Evolutionary conservation across 2,113 vertebrate genomes (phyloP), one percentile per base, ranked within the genome.

Genomic region (Cacatua alba): DNA sequence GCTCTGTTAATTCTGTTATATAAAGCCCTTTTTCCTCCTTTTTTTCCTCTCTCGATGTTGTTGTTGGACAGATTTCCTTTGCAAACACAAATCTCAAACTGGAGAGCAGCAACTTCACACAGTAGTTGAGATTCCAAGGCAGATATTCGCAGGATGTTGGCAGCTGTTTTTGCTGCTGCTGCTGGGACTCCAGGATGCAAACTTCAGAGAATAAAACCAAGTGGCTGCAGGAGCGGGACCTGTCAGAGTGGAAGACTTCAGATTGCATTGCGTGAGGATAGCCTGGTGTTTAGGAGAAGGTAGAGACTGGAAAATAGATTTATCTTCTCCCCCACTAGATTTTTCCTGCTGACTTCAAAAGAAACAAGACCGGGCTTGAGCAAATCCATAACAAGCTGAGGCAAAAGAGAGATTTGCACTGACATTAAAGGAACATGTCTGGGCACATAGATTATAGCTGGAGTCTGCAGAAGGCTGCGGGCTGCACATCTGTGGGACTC

Each of bases 131-230:
- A 97, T 97, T 97, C 84, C 86, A 86, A 79, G 75, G 94, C 95
- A 92, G 95, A 96, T 96, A 96, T 95, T 95, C 96, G 91, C 96
- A 92, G 85, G 94, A 93, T 94, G 85, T 35, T 97, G 96, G 95
- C 95, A 97, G 92, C 82, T 92, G 87, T 1, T 92, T 81, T 88
- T 86, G 81, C 87, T 97, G 91, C 86, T 92, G 94, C 92, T 88
- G 53, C 77, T 92, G 91, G 39, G 67, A 95, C 60, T 86, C 65
- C 59, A 67, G 64, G 90, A 88, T 75, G 18, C 70, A 74, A 94
- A 92, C 52, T 85, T n/a, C 67, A 90, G 92, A 80, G 92, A 48
- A 65, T 37, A 92, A 94, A 96, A 44, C 46, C 44, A 48, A 82
- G 65, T 13, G 21, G 51, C 72, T 71, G 53, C 68, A 86, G 65